A percentile compares a stretch with the other conserved stretches of the same genome.
Evolutionary conservation across 2,797 vertebrate species (phyloP).

Genomic region (Myotis daubentonii): DNA sequence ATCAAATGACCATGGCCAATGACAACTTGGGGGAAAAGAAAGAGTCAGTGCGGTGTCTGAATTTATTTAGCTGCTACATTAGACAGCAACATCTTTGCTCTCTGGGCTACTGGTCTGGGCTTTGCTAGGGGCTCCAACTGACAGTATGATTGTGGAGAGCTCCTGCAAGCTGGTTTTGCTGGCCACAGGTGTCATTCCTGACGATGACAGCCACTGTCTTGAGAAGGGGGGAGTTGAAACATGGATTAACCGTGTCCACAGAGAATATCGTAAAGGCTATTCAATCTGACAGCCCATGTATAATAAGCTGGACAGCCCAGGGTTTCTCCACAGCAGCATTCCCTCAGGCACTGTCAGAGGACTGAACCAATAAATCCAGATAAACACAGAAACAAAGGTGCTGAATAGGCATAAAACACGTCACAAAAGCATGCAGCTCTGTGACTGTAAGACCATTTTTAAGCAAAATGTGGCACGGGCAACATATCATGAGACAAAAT

Average conservation of each 20-base stretch:
- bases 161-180: constrained; percentile 33
- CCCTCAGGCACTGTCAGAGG: constrained; percentile 8
- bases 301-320: background rate
- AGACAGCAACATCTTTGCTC: constrained; percentile 56
- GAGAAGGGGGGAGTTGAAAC: constrained; percentile 5
- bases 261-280: constrained; percentile 30
- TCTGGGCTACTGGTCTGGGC: fast-evolving
- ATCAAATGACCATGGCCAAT: background rate
- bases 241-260: constrained; percentile 72
- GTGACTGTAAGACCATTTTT: background rate
- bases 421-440: background rate
- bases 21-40: constrained; percentile 43
- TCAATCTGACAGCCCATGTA: constrained; percentile 14
- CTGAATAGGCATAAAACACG: background rate
- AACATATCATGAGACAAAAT: background rate
- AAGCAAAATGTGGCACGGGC: background rate
- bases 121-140: constrained; percentile 24
- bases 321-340: background rate
- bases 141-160: constrained; percentile 41
- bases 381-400: background rate
- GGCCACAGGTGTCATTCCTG: constrained; percentile 41
- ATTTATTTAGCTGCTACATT: constrained; percentile 31
- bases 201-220: constrained; percentile 63
- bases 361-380: background rate
- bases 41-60: background rate